Conservation (phyloP, 2,797 vertebrate species). For the Manis javanica region DNA sequence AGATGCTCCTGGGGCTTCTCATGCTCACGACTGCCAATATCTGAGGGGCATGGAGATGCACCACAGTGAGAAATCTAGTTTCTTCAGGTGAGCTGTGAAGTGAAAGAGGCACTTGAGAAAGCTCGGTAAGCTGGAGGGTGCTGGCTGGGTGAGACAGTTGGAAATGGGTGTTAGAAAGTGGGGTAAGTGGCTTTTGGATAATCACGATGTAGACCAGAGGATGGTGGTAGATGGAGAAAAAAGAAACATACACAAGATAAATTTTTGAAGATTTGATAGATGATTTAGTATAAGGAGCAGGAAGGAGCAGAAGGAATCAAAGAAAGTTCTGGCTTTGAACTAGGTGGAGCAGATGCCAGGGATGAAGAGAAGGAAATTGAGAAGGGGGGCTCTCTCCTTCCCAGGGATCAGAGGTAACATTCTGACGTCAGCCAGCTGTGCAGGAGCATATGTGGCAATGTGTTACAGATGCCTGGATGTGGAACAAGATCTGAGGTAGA, state of each 20-base stretch:
- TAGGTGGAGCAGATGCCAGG: neutral
- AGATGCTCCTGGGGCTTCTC: neutral
- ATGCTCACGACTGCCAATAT: neutral
- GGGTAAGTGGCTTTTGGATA: neutral
- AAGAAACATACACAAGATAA: neutral
- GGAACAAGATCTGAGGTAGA: neutral
- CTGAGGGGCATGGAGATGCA: neutral
- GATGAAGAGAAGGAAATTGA: neutral
- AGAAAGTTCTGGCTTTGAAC: constrained; percentile 36
- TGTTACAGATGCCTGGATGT: neutral
- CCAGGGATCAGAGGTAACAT: neutral
- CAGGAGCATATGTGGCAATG: rapidly evolving
- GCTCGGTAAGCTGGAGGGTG: neutral
- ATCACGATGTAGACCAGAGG: neutral
- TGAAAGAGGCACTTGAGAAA: neutral
- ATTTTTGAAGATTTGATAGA: neutral
- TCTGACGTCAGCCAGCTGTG: neutral
- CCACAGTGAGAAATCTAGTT: neutral
- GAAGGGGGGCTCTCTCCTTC: neutral
- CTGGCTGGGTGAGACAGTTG: neutral
- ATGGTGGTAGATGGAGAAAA: neutral
- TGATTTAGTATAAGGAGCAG: neutral
- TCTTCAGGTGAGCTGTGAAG: neutral
- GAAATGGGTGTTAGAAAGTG: neutral
- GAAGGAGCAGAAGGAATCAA: neutral